Base-by-base conservation (phyloP, 2,888 invertebrate genomes). In the Nemapogon koenigi region DNA sequence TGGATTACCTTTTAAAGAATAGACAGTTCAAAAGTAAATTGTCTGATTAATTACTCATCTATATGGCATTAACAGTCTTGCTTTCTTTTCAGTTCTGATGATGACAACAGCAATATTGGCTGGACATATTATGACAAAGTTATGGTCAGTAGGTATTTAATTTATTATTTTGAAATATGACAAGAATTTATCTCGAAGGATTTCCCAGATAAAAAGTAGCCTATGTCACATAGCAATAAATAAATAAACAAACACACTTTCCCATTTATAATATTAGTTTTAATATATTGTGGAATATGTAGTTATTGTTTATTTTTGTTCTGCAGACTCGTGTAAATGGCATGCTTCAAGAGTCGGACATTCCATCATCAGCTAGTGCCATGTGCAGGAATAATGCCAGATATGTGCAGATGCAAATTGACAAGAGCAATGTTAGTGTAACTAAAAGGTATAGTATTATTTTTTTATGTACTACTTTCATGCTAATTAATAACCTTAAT, bases 111-210 rank as follows among this genome's bases (percentile, higher is more conserved):
- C 16, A 83, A 83, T 57, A 76, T 85, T 48, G 87, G 87, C 44
- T 85, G 85, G 82, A 88, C 87, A 3, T 84, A 88, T 57, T 88
- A 88, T 51, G 84, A 86, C 51, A 87, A 87, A 71, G 83, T 88
- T 41, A 82, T 89, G 79, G 85, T 84, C 63, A 67, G 59, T 51
- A n/a, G n/a, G n/a, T n/a, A n/a, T 44, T 35, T 19, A 2, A 35
- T 7, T 22, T 41, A 10, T 16, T 35, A 6, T 17, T 42, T 18
- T 11, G 7, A 10, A n/a, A n/a, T n/a, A n/a, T n/a, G n/a, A n/a
- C n/a, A n/a, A n/a, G n/a, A n/a, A n/a, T n/a, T n/a, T n/a, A n/a
- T n/a, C n/a, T n/a, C n/a, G n/a, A n/a, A n/a, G n/a, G n/a, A n/a
- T n/a, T n/a, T n/a, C n/a, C n/a, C n/a, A n/a, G n/a, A n/a, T n/a